A percentile compares a stretch with the other conserved stretches of the same genome.
These are phyloP conservation scores for Epinephelus malabaricus DNA, from an alignment of 2,797 vertebrate species.

Conservation along the genomic window DNA sequence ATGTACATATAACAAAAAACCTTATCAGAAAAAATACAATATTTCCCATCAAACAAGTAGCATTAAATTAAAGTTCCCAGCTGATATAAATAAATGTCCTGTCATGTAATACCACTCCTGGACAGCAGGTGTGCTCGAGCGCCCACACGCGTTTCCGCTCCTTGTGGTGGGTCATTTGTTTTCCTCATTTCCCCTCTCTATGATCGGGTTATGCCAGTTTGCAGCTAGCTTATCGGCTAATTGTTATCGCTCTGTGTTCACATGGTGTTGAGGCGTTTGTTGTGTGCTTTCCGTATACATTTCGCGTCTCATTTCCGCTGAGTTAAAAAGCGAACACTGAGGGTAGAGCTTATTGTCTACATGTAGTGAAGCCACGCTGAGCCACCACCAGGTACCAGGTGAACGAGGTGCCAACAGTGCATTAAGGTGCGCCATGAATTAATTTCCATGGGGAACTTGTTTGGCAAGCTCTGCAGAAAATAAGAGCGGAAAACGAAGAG, in stretches of 20 bases:
- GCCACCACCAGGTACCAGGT: slow-evolving; percentile 48
- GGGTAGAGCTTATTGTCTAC: neutral
- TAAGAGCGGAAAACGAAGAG: neutral
- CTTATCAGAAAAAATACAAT: neutral
- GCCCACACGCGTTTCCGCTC: accelerated
- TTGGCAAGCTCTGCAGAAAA: accelerated
- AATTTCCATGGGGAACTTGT: neutral
- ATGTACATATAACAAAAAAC: neutral
- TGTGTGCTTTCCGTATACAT: accelerated
- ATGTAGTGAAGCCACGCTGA: slow-evolving; percentile 1
- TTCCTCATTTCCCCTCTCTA: slow-evolving; percentile 16
- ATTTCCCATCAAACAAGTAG: neutral
- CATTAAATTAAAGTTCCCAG: too few relatives aligned
- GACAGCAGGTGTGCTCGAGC: slow-evolving; percentile 21
- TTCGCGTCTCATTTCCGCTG: accelerated
- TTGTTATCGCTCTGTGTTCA: accelerated
- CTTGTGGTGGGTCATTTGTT: slow-evolving; percentile 32
- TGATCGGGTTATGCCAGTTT: neutral
- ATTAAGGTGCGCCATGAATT: slow-evolving; percentile 30
- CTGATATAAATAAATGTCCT: neutral
- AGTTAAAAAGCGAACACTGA: neutral
- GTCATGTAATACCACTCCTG: slow-evolving; percentile 55
- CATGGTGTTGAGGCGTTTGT: accelerated
- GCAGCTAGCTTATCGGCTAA: neutral
- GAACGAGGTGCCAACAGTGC: slow-evolving; percentile 4